Percentiles rank a stretch among this genome's conserved stretches.
phyloP scores from a whole-genome alignment of 2,888 invertebrate genomes.

The Vanessa cardui region DNA sequence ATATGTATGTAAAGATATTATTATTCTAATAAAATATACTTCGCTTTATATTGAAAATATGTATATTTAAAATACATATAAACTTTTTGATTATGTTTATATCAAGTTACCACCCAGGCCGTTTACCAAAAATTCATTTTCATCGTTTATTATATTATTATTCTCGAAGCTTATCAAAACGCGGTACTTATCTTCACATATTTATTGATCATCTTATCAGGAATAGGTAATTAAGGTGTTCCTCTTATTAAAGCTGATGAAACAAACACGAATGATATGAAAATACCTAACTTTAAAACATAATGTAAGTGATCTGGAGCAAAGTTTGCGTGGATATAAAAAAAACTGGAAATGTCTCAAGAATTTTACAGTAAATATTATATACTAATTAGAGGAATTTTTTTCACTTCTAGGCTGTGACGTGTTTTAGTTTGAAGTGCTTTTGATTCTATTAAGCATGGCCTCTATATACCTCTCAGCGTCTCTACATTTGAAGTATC shows the following conservation, averaged over 20 bases:
- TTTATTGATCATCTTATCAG: slow-evolving; percentile 49
- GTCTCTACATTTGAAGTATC: no score
- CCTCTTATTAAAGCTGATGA: slow-evolving; percentile 40
- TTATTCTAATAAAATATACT: no score
- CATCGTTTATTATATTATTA: slow-evolving; percentile 21
- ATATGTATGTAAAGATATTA: neutral
- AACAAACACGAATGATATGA: slow-evolving; percentile 29
- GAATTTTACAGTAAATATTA: neutral
- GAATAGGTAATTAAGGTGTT: slow-evolving; percentile 49
- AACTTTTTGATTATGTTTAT: slow-evolving; percentile 2
- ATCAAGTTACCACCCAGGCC: slow-evolving; percentile 42
- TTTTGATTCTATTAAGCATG: no score
- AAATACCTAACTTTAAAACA: slow-evolving; percentile 12
- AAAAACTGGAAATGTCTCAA: slow-evolving; percentile 14
- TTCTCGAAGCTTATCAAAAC: slow-evolving; percentile 43
- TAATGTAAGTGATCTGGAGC: slow-evolving; percentile 18
- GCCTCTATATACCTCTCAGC: no score
- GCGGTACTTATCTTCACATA: slow-evolving; percentile 53
- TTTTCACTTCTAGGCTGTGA: no score
- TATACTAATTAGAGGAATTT: no score
- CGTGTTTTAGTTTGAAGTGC: no score
- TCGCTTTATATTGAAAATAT: no score
- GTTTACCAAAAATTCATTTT: slow-evolving; percentile 25
- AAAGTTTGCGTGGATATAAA: neutral
- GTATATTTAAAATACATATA: neutral